These are phyloP conservation scores for Spinus pinus DNA, from an alignment of 2,797 vertebrate genomes.

Conservation along the genomic window DNA sequence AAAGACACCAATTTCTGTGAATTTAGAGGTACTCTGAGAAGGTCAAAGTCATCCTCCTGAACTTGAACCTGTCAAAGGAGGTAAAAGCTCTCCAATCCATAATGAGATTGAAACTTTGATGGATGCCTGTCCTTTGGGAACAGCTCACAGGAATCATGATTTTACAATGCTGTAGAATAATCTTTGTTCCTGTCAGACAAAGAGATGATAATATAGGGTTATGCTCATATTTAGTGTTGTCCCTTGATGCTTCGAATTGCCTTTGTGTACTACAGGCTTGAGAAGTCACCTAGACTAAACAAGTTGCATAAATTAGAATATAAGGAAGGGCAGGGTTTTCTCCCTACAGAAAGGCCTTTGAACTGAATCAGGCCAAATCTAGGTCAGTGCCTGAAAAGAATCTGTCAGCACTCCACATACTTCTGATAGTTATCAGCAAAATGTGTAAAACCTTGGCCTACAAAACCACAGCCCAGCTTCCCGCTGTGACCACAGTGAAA, in stretches of 20 bases:
- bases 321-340: background rate
- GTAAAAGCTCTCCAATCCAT: background rate
- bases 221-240: background rate
- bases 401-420: background rate
- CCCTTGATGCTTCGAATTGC: background rate
- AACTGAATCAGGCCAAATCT: slow-evolving; percentile 9
- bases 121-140: background rate
- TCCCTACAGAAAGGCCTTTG: background rate
- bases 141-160: background rate
- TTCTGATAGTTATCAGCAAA: background rate
- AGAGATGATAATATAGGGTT: background rate
- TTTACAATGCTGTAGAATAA: background rate
- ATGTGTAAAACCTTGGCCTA: slow-evolving; percentile 1
- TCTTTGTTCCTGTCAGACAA: background rate
- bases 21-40: slow-evolving; percentile 23
- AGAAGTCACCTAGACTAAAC: background rate
- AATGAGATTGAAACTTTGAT: slow-evolving; percentile 13
- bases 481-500: background rate
- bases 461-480: slow-evolving; percentile 1
- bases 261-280: background rate
- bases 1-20: background rate
- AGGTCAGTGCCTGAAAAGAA: slow-evolving; percentile 19
- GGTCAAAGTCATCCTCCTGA: slow-evolving; percentile 3
- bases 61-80: slow-evolving; percentile 11
- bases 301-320: background rate